Conservation (phyloP, 2,113 vertebrate species). For the Siniperca knerii region DNA sequence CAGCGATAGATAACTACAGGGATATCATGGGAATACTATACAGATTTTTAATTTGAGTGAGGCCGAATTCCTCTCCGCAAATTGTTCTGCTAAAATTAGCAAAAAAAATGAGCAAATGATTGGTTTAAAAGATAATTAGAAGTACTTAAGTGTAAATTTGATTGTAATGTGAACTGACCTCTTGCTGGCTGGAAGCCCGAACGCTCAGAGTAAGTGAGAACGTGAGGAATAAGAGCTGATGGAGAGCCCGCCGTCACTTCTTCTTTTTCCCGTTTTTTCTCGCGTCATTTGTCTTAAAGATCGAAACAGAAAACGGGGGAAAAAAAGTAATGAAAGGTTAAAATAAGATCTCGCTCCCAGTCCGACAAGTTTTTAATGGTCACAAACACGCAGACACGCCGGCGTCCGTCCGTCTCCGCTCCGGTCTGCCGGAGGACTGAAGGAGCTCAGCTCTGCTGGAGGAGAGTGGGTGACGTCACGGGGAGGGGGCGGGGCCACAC, state of each 20-base stretch:
- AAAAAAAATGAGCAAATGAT: fast-evolving
- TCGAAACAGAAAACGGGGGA: fast-evolving
- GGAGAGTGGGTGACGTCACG: background rate
- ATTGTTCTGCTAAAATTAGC: fast-evolving
- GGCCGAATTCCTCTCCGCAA: constrained; percentile 29
- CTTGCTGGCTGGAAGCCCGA: constrained; percentile 18
- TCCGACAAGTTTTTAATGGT: constrained; percentile 24
- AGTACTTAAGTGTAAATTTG: background rate
- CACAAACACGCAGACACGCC: fast-evolving
- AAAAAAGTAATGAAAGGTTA: fast-evolving
- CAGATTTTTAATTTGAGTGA: background rate
- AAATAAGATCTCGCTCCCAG: background rate
- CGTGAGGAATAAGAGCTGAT: background rate
- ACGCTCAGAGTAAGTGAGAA: constrained; percentile 3
- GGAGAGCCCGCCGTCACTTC: constrained; percentile 9
- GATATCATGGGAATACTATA: fast-evolving
- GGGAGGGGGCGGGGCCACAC: constrained; percentile 29
- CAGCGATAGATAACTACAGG: background rate
- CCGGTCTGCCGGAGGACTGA: constrained; percentile 42
- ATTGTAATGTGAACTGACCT: constrained; percentile 46
- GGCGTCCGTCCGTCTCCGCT: background rate
- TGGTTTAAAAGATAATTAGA: background rate
- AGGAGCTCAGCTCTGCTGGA: background rate
- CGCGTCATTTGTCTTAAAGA: constrained; percentile 17
- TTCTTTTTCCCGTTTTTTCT: constrained; percentile 17